Percentiles rank a stretch among this genome's conserved stretches.
phyloP scores from a whole-genome alignment of 2,888 invertebrate species.

The Nasonia oneida region DNA sequence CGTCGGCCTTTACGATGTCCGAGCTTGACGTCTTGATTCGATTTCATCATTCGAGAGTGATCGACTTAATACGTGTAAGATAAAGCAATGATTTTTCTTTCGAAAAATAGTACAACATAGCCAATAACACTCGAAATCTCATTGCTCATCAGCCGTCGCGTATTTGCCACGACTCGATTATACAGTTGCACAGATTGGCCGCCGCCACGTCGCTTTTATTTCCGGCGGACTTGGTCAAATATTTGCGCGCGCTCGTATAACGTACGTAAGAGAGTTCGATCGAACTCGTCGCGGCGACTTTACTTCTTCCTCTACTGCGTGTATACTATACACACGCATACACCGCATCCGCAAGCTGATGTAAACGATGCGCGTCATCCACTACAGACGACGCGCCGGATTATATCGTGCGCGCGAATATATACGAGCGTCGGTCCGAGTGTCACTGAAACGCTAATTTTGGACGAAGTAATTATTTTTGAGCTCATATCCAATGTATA shows the following conservation, averaged over 20 bases:
- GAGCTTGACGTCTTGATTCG: neutral
- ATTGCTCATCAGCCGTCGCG: neutral
- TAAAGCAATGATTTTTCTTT: neutral
- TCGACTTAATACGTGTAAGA: neutral
- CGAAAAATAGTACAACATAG: no score
- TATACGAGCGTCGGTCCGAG: neutral
- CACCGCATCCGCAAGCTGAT: neutral
- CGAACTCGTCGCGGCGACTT: neutral
- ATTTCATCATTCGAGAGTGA: neutral
- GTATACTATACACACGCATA: neutral
- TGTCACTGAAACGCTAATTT: neutral
- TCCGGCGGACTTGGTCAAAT: neutral
- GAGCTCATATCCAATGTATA: neutral
- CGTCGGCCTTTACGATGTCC: neutral
- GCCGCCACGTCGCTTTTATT: neutral
- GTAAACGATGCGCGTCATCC: no score
- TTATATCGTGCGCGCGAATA: neutral
- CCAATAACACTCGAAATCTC: no score
- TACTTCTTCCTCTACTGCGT: neutral
- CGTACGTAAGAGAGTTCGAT: neutral
- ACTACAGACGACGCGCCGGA: neutral
- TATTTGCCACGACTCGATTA: neutral
- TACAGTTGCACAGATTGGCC: neutral
- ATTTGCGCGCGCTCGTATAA: neutral
- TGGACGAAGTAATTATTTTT: neutral